Evolutionary conservation across 2,797 vertebrate species (phyloP).

Genomic region (Manis crassicaudata): DNA sequence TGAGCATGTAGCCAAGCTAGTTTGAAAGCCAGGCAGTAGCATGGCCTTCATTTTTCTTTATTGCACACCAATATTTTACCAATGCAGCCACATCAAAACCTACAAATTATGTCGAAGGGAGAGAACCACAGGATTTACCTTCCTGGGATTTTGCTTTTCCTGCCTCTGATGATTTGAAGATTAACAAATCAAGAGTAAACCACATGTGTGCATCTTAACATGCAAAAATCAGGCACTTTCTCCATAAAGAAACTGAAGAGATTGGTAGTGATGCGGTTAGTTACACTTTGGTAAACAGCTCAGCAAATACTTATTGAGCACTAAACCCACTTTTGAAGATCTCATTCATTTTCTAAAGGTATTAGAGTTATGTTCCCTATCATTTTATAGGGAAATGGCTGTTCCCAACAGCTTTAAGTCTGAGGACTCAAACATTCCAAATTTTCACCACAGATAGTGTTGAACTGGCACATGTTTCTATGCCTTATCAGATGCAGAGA

Average conservation of each 20-base stretch:
- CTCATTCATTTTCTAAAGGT: neutral
- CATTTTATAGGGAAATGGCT: too few species aligned
- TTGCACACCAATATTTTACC: constrained; percentile 49
- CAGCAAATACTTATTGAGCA: neutral
- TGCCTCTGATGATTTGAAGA: constrained; percentile 42
- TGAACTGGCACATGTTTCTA: neutral
- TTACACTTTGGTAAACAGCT: neutral
- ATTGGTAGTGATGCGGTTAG: neutral
- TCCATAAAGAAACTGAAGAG: neutral
- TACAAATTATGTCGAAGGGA: constrained; percentile 59
- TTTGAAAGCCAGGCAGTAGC: neutral
- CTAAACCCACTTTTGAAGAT: neutral
- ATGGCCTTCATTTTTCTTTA: constrained; percentile 60
- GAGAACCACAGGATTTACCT: neutral
- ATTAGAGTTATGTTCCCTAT: neutral
- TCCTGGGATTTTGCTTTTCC: neutral
- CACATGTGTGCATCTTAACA: neutral
- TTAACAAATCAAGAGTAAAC: constrained; percentile 37
- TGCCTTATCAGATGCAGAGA: neutral
- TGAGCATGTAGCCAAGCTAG: constrained; percentile 38
- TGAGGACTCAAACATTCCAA: neutral
- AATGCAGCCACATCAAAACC: neutral
- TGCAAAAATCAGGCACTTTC: neutral
- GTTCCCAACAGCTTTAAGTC: neutral
- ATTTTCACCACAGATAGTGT: neutral